Percentiles rank a stretch among this genome's conserved stretches.
These are phyloP conservation scores for Pegoplata infirma DNA, from an alignment of 2,888 invertebrate species.

Conservation along the genomic window DNA sequence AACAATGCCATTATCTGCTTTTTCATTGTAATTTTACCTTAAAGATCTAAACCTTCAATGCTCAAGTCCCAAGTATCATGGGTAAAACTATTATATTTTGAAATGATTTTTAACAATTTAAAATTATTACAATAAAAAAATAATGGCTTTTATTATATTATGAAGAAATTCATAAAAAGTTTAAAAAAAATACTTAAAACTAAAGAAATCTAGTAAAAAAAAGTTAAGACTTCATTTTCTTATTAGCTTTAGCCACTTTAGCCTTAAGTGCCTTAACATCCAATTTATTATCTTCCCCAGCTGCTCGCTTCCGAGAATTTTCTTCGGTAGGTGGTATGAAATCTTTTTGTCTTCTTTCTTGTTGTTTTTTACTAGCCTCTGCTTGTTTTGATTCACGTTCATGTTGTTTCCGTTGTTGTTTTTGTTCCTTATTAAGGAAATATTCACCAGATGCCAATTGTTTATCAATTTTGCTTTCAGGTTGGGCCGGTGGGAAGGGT, in stretches of 20 bases:
- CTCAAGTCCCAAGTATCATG: no score
- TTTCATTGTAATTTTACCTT: no score
- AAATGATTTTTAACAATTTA: no score
- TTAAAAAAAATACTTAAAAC: background rate
- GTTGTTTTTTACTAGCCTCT: constrained; percentile 84
- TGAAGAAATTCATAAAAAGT: background rate
- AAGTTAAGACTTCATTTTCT: constrained; percentile 71
- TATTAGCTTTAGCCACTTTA: constrained; percentile 85
- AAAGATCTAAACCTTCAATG: no score
- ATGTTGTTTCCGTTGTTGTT: constrained; percentile 84
- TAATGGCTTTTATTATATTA: no score
- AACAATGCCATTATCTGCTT: no score
- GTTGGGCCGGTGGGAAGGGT: constrained; percentile 97
- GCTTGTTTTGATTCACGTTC: constrained; percentile 89
- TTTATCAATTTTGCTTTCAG: constrained; percentile 95
- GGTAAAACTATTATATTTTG: no score
- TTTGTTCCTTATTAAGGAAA: constrained; percentile 93
- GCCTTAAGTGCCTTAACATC: constrained; percentile 86
- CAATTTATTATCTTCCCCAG: constrained; percentile 75
- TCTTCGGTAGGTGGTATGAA: constrained; percentile 89
- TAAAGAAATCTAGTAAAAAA: constrained; percentile 4
- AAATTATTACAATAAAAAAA: no score
- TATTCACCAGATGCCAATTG: constrained; percentile 97
- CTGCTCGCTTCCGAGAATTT: constrained; percentile 63
- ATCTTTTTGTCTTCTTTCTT: constrained; percentile 87